Evolutionary conservation across 2,888 invertebrate species (phyloP), one percentile per base, ranked within the genome.

Genomic region (Julus scanicus): DNA sequence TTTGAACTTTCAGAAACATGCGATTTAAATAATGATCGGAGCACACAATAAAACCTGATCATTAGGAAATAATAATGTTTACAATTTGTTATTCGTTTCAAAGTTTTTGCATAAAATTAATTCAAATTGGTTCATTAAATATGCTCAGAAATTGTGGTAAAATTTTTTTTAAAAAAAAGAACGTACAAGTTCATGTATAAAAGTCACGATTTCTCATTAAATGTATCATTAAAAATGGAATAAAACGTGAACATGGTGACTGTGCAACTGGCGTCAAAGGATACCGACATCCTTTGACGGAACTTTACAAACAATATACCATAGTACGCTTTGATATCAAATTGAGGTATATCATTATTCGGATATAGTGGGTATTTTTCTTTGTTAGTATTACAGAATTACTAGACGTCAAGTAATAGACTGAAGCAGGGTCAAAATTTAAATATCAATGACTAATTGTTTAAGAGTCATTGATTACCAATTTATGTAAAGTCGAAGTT

Each of bases 1-100:
- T 44, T 44, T 44, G 8, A 57, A 53, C 53, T 13, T 13, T 63
- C 0, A 63, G n/a, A 44, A 44, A 44, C 44, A 8, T 44, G 44
- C 44, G 44, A 44, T 44, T 80, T 2, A 80, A 37, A 80, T 80
- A 80, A 80, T 80, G 80, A 37, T 80, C 13, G 2, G 29, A 71
- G 29, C 11, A 1, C n/a, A 29, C 71, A 71, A 15, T 80, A 37
- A n/a, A 80, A 8, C 13, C 1, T 37, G 37, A 80, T 80, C 80
- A 80, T 80, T 80, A 80, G 37, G 37, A 80, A 80, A 80, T 80
- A 80, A 80, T 37, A 80, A 37, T 80, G 80, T 37, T 63, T 63
- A 11, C 11, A 39, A 80, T 15, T 5, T 53, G 3, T 3, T 13
- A 71, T 71, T 29, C 15, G 37, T 53, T 53, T 44, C 63, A 5